Evolutionary conservation across 2,797 vertebrate genomes (phyloP).

Genomic region (Gambelia wislizenii): DNA sequence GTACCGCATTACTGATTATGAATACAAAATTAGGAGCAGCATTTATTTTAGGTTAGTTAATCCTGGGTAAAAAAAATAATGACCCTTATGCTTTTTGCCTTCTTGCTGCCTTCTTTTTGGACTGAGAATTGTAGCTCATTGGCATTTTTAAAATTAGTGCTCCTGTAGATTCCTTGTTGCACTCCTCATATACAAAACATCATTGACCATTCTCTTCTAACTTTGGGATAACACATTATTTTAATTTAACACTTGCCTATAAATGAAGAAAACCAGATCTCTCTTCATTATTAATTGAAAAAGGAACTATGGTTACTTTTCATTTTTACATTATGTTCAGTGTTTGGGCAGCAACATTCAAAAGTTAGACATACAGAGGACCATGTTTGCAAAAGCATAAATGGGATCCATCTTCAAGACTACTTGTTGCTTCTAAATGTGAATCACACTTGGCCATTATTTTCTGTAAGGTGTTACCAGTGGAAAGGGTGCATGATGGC

Average conservation of each 20-base stretch:
- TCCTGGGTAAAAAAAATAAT: background rate
- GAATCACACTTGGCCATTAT: background rate
- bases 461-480: fast-evolving
- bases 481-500: background rate
- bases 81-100: no score
- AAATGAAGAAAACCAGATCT: fast-evolving
- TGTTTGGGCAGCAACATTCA: background rate
- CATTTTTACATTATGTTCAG: background rate
- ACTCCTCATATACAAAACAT: background rate
- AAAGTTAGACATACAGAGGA: slow-evolving; percentile 19
- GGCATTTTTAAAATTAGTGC: background rate
- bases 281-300: background rate
- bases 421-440: slow-evolving; percentile 16
- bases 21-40: background rate
- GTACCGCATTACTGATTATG: background rate
- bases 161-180: background rate
- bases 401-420: background rate
- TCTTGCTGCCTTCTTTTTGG: background rate
- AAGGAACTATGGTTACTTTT: background rate
- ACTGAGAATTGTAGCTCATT: background rate
- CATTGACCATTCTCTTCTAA: background rate
- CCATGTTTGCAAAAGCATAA: slow-evolving; percentile 19
- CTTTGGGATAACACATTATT: background rate
- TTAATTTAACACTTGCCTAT: background rate
- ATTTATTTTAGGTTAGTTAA: background rate